Evolutionary conservation across 2,797 vertebrate species (phyloP).

Genomic region (Enteromius anoplus): DNA sequence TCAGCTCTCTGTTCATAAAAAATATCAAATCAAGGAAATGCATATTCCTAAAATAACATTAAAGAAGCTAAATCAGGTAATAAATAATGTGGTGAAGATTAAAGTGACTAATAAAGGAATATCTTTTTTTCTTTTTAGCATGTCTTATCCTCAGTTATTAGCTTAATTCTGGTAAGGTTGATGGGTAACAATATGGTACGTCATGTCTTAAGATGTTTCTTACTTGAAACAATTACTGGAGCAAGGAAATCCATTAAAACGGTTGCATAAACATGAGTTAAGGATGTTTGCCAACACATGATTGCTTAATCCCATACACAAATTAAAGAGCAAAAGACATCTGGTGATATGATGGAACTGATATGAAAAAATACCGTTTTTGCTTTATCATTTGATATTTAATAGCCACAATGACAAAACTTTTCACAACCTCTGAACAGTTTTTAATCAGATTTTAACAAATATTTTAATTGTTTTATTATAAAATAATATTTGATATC

Average conservation of each 20-base stretch:
- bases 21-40: background rate
- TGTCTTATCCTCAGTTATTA: background rate
- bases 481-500: background rate
- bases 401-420: background rate
- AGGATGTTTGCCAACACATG: conserved; percentile 55
- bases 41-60: background rate
- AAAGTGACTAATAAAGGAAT: conserved; percentile 20
- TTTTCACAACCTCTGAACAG: background rate
- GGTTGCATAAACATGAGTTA: conserved; percentile 72
- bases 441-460: background rate
- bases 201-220: conserved; percentile 38
- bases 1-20: background rate
- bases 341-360: conserved; percentile 13
- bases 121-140: background rate
- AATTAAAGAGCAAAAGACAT: conserved; percentile 45
- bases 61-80: background rate
- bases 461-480: background rate
- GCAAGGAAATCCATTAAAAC: conserved; percentile 67
- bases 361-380: background rate
- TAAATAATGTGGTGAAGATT: background rate
- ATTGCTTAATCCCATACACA: conserved; percentile 61
- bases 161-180: conserved; percentile 9
- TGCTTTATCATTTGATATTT: conserved; percentile 7
- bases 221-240: conserved; percentile 42
- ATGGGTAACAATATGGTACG: background rate